Percentiles rank a stretch among this genome's conserved stretches.
Conservation (phyloP, 2,797 vertebrate genomes). For the Brotula barbata region DNA sequence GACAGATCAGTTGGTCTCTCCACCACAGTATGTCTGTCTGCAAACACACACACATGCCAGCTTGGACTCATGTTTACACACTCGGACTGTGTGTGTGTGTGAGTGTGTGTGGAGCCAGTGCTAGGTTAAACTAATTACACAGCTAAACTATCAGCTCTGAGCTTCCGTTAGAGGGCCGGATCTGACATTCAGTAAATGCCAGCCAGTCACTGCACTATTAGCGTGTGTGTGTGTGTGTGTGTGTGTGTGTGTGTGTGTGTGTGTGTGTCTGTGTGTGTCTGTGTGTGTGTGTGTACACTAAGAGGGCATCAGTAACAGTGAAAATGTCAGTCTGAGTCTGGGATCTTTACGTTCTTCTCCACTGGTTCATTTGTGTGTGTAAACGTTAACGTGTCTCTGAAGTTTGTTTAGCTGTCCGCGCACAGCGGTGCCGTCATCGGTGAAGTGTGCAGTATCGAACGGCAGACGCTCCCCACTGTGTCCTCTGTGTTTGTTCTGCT, state of each 20-base stretch:
- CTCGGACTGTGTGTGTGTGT: slow-evolving; percentile 43
- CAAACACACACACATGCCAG: slow-evolving; percentile 6
- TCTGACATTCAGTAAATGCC: slow-evolving; percentile 81
- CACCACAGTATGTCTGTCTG: slow-evolving; percentile 22
- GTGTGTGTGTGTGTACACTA: slow-evolving; percentile 3
- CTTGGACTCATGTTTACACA: slow-evolving; percentile 50
- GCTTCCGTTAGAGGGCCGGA: slow-evolving; percentile 65
- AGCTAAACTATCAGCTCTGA: slow-evolving; percentile 72
- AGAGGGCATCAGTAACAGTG: slow-evolving; percentile 64
- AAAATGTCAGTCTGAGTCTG: slow-evolving; percentile 68
- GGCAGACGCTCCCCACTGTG: slow-evolving; percentile 46
- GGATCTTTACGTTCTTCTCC: slow-evolving; percentile 39
- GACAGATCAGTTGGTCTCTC: slow-evolving; percentile 37
- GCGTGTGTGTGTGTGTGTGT: slow-evolving; percentile 9
- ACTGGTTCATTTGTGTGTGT: slow-evolving; percentile 37
- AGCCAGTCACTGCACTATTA: slow-evolving; percentile 53
- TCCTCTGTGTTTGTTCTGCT: slow-evolving; percentile 55
- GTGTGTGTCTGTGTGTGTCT: slow-evolving; percentile 8
- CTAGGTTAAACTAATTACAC: slow-evolving; percentile 74
- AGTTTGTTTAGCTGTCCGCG: slow-evolving; percentile 55
- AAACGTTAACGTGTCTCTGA: slow-evolving; percentile 56
- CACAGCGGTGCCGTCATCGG: slow-evolving; percentile 52
- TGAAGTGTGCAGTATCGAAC: slow-evolving; percentile 59
- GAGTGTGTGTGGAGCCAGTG: slow-evolving; percentile 54
- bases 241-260: slow-evolving; percentile 6